A percentile compares a stretch with the other conserved stretches of the same genome.
phyloP scores from a whole-genome alignment of 2,888 invertebrate species.

The Netelia melanura region DNA sequence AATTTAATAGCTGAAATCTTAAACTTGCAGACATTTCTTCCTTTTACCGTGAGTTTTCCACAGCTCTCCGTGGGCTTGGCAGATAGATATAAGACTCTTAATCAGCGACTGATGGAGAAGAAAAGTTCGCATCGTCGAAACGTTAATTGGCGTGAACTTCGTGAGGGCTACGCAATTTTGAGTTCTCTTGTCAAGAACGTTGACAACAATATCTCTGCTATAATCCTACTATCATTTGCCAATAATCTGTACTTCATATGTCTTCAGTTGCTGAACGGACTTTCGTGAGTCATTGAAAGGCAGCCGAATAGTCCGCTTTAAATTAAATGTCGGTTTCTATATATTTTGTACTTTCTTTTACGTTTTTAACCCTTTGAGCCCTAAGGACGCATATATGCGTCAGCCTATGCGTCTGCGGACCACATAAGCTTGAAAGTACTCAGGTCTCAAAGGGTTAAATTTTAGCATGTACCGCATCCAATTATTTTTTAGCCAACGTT shows the following conservation, averaged over 20 bases:
- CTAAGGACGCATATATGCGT: too few species aligned
- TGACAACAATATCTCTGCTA: constrained; percentile 87
- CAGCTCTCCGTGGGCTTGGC: constrained; percentile 86
- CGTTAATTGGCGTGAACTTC: constrained; percentile 87
- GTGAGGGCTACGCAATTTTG: constrained; percentile 89
- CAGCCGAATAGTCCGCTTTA: background rate
- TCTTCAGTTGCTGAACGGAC: constrained; percentile 89
- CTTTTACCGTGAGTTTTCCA: background rate
- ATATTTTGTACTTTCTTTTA: background rate
- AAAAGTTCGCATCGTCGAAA: constrained; percentile 82
- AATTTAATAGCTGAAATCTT: background rate
- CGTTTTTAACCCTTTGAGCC: background rate
- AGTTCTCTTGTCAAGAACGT: constrained; percentile 87
- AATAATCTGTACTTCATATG: constrained; percentile 92
- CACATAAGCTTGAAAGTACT: too few species aligned
- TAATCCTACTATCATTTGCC: constrained; percentile 89
- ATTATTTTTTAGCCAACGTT: background rate
- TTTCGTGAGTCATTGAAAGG: constrained; percentile 86
- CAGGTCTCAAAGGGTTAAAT: too few species aligned
- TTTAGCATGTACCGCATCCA: too few species aligned
- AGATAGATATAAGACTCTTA: constrained; percentile 88
- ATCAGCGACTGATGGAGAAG: constrained; percentile 84
- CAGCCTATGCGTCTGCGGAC: too few species aligned
- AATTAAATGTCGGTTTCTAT: background rate
- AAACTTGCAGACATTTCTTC: background rate